These are phyloP conservation scores for Chascanopsetta lugubris DNA, from an alignment of 2,113 vertebrate species.

Conservation along the genomic window DNA sequence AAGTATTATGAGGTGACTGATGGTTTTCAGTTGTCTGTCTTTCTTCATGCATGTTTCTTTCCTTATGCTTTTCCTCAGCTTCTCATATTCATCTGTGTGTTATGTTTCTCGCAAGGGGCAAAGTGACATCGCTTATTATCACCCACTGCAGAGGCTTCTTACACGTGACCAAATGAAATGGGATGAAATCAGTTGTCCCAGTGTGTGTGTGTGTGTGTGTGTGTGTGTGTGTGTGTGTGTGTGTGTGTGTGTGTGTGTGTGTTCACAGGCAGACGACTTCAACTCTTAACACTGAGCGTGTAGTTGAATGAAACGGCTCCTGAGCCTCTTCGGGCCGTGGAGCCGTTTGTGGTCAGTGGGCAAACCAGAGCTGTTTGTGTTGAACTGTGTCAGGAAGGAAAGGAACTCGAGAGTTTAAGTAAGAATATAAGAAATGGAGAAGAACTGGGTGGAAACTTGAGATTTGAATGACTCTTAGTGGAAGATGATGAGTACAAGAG, in stretches of 20 bases:
- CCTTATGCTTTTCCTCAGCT: conserved; percentile 11
- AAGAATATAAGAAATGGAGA: conserved; percentile 5
- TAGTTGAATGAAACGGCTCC: conserved; percentile 65
- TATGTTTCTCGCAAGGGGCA: conserved; percentile 48
- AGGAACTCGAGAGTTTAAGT: conserved; percentile 9
- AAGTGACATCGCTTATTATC: conserved; percentile 68
- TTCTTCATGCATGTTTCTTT: conserved; percentile 4
- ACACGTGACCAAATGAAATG: conserved; percentile 44
- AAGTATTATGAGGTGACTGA: not conserved
- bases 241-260: conserved; percentile 29
- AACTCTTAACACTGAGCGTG: conserved; percentile 54
- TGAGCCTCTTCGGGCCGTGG: conserved; percentile 59
- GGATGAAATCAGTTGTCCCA: conserved; percentile 54
- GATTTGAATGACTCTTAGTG: not conserved
- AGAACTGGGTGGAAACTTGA: conserved; percentile 2
- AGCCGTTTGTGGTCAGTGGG: conserved; percentile 51
- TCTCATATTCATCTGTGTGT: conserved; percentile 17
- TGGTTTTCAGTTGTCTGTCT: not conserved
- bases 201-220: conserved; percentile 11
- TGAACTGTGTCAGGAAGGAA: conserved; percentile 36
- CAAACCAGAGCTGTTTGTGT: conserved; percentile 62
- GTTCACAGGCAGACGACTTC: conserved; percentile 28
- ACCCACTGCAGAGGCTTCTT: conserved; percentile 32
- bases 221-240: conserved; percentile 18
- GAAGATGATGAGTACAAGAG: not conserved